A percentile compares a stretch with the other conserved stretches of the same genome.
Evolutionary conservation across 2,797 vertebrate genomes (phyloP).

Genomic region (Periophthalmus magnuspinnatus): DNA sequence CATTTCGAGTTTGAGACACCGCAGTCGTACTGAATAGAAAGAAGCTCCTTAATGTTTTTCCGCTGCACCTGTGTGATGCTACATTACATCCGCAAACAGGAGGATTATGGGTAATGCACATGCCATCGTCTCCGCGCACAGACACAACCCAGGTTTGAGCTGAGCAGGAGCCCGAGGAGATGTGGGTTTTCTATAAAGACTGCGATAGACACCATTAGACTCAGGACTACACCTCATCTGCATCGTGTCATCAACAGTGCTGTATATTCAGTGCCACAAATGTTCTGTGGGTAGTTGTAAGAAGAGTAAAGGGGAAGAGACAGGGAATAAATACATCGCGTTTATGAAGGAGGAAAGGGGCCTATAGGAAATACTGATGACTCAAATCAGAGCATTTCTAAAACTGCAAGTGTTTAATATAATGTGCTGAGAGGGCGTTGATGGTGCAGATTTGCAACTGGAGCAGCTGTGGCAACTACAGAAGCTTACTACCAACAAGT

Average conservation of each 20-base stretch:
- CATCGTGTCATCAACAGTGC: background rate
- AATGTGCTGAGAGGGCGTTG: no score
- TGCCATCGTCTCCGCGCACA: slow-evolving; percentile 2
- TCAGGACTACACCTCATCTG: background rate
- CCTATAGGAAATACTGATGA: no score
- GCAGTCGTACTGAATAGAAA: background rate
- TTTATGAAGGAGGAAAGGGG: no score
- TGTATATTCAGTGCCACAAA: background rate
- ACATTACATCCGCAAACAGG: slow-evolving; percentile 41
- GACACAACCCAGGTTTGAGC: slow-evolving; percentile 9
- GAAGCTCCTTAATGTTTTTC: background rate
- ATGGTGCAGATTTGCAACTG: no score
- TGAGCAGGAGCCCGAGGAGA: slow-evolving; percentile 34
- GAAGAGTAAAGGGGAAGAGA: no score
- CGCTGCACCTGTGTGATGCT: slow-evolving; percentile 18
- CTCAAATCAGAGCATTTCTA: no score
- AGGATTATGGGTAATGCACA: slow-evolving; percentile 4
- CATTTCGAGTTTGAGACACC: background rate
- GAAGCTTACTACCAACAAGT: no score
- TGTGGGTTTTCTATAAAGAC: slow-evolving; percentile 36
- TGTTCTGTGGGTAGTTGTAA: no score
- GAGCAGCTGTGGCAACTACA: no score
- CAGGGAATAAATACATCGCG: no score
- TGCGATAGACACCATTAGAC: slow-evolving; percentile 46
- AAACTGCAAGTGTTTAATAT: no score